Conservation (phyloP, 2,113 vertebrate genomes). For the Urocitellus parryii region DNA sequence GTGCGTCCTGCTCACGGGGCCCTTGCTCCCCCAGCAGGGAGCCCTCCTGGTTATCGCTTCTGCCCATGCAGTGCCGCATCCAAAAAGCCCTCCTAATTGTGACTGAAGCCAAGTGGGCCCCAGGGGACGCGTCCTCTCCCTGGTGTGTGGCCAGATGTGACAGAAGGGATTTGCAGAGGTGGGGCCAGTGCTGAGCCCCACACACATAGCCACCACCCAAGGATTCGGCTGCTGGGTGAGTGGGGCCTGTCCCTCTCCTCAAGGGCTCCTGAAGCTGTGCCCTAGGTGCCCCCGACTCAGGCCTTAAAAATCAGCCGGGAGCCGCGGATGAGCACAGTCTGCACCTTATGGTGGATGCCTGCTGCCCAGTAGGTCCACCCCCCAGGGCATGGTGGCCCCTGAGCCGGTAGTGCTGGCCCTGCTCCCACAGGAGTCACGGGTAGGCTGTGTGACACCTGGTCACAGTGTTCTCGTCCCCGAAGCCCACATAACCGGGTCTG, state of each 20-base stretch:
- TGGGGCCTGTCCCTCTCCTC: background rate
- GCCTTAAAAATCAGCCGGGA: background rate
- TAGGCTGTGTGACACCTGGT: rapidly evolving
- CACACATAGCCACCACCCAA: background rate
- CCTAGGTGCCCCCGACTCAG: rapidly evolving
- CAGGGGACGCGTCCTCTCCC: background rate
- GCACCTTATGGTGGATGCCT: background rate
- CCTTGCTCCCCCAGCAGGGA: background rate
- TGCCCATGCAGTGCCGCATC: rapidly evolving
- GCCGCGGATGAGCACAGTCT: background rate
- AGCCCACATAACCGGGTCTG: background rate
- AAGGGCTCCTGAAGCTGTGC: background rate
- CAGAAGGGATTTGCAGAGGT: background rate
- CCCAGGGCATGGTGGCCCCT: no score
- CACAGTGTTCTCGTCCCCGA: background rate
- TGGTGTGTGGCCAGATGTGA: no score
- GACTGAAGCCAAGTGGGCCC: no score
- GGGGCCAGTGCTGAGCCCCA: no score
- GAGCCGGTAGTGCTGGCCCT: rapidly evolving
- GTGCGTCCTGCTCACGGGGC: background rate
- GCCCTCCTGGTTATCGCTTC: no score
- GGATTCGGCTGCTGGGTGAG: no score
- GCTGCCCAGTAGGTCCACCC: no score
- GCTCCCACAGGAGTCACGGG: background rate
- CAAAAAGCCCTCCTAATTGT: rapidly evolving